Evolutionary conservation across 2,113 vertebrate species (phyloP).

Genomic region (Pontoporia blainvillei): DNA sequence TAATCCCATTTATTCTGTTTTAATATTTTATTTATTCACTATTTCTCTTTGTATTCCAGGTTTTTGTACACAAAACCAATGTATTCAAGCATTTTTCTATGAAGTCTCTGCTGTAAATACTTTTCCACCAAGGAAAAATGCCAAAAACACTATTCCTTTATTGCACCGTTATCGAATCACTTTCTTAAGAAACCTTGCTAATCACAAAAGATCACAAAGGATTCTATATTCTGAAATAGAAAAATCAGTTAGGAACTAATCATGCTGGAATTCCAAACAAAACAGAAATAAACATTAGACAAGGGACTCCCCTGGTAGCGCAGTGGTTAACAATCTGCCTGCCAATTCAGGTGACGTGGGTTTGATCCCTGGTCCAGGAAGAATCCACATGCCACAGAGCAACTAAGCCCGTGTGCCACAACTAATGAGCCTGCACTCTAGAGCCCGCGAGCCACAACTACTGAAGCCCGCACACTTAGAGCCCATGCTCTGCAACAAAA

Average conservation of each 20-base stretch:
- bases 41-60: neutral
- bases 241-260: neutral
- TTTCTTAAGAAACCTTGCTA: neutral
- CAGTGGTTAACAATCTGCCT: too few relatives aligned
- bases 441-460: too few relatives aligned
- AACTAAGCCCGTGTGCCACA: too few relatives aligned
- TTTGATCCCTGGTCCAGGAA: too few relatives aligned
- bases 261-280: neutral
- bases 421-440: too few relatives aligned
- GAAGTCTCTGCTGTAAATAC: neutral
- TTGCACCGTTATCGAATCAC: neutral
- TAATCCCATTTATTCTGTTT: neutral
- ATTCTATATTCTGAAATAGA: conserved; percentile 7
- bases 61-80: neutral
- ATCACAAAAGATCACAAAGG: neutral
- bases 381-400: too few relatives aligned
- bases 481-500: too few relatives aligned
- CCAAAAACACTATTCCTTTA: neutral
- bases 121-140: neutral
- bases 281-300: neutral
- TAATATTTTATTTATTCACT: neutral
- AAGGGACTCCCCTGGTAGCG: too few relatives aligned
- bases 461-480: too few relatives aligned
- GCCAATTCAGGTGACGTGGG: too few relatives aligned
- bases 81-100: neutral